These are phyloP conservation scores for Acheta domesticus DNA, from an alignment of 2,888 invertebrate species.

Conservation along the genomic window DNA sequence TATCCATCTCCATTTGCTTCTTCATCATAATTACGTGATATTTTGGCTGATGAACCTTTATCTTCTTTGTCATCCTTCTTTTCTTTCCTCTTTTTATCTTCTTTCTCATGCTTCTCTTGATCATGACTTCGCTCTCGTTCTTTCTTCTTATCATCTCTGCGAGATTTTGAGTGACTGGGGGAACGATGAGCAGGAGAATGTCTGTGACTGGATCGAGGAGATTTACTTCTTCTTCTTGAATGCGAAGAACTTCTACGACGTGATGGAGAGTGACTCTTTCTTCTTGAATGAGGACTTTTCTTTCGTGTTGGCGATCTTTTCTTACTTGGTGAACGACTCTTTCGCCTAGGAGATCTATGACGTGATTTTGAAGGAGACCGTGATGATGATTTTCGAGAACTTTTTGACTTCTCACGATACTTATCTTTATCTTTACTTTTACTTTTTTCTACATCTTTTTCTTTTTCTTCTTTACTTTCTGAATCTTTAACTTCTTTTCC, in stretches of 20 bases:
- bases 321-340: constrained; percentile 39
- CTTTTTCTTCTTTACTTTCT: constrained; percentile 40
- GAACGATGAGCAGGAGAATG: constrained; percentile 34
- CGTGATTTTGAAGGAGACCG: constrained; percentile 36
- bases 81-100: constrained; percentile 32
- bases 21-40: constrained; percentile 55
- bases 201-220: constrained; percentile 37
- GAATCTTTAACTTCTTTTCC: constrained; percentile 33
- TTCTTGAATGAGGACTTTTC: constrained; percentile 43
- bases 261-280: constrained; percentile 32
- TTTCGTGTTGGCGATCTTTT: constrained; percentile 51
- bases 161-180: constrained; percentile 32
- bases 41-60: constrained; percentile 28
- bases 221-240: constrained; percentile 39
- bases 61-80: constrained; percentile 39
- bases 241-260: constrained; percentile 39
- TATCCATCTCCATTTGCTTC: constrained; percentile 52
- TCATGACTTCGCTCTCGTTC: constrained; percentile 38
- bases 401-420: constrained; percentile 31
- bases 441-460: constrained; percentile 31
- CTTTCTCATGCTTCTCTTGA: constrained; percentile 30
- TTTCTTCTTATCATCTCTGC: constrained; percentile 34
- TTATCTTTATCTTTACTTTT: constrained; percentile 37
- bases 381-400: constrained; percentile 33
- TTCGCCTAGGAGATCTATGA: constrained; percentile 35